These are phyloP conservation scores for Chrysolina americana DNA, from an alignment of 2,888 invertebrate species.

Conservation along the genomic window DNA sequence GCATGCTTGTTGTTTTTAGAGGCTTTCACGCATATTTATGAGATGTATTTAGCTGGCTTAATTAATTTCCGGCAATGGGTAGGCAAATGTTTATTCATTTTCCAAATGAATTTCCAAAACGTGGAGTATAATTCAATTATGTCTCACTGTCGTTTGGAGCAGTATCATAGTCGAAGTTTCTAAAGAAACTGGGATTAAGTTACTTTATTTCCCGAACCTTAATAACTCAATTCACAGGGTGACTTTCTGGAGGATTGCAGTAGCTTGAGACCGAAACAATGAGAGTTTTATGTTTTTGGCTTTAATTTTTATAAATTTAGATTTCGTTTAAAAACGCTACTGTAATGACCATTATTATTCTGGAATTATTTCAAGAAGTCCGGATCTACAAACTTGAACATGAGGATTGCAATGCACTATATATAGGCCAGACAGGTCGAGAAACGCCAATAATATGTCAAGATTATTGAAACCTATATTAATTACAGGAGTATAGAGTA, in stretches of 20 bases:
- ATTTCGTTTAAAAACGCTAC: too few species aligned
- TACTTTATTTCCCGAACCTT: not conserved
- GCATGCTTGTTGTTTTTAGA: conserved; percentile 48
- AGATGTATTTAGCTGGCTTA: conserved; percentile 45
- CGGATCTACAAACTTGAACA: too few species aligned
- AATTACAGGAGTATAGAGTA: too few species aligned
- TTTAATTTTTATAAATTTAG: too few species aligned
- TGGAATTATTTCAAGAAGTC: too few species aligned
- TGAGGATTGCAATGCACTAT: too few species aligned
- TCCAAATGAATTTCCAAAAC: conserved; percentile 47
- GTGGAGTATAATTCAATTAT: conserved; percentile 39
- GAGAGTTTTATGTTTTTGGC: too few species aligned
- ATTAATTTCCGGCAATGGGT: conserved; percentile 54
- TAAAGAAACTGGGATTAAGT: not conserved
- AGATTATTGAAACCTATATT: too few species aligned
- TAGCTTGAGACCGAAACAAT: too few species aligned
- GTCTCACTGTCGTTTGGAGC: not conserved
- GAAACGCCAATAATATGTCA: too few species aligned
- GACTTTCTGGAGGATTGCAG: not conserved
- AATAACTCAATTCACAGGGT: not conserved
- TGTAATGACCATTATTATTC: too few species aligned
- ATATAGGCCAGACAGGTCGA: too few species aligned
- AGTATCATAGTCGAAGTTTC: not conserved
- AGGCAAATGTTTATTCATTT: conserved; percentile 53
- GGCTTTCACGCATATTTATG: conserved; percentile 49